Conservation (phyloP, 2,797 vertebrate genomes). For the Pampus argenteus region DNA sequence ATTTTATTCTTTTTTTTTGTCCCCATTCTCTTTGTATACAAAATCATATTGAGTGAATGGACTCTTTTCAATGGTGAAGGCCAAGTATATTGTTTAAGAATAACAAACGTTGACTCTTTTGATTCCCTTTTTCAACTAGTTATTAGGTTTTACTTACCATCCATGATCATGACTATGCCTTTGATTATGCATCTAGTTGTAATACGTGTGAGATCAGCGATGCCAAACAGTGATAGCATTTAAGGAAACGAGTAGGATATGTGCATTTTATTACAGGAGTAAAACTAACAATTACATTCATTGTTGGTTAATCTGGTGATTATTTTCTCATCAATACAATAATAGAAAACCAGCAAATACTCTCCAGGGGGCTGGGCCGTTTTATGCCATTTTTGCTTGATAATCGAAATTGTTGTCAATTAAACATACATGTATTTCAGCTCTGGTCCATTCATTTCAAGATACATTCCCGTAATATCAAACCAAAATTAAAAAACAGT, state of each 20-base stretch:
- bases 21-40: slow-evolving; percentile 4
- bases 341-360: neutral
- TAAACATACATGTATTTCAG: neutral
- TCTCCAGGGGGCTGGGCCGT: neutral
- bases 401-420: too few species aligned
- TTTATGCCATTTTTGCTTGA: neutral
- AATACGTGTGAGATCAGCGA: slow-evolving; percentile 14
- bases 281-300: neutral
- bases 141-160: neutral
- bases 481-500: slow-evolving; percentile 14
- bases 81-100: neutral
- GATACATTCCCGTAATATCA: slow-evolving; percentile 10
- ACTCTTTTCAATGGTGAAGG: slow-evolving; percentile 9
- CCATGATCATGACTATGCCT: neutral
- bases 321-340: neutral
- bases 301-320: slow-evolving; percentile 7
- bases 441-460: neutral
- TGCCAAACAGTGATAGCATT: slow-evolving; percentile 10
- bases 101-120: slow-evolving; percentile 1
- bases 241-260: too few species aligned
- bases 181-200: slow-evolving; percentile 15
- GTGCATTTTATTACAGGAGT: neutral
- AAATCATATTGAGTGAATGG: neutral
- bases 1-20: slow-evolving; percentile 13
- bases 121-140: slow-evolving; percentile 14